Conservation (phyloP, 2,888 invertebrate species). For the Macaria notata region DNA sequence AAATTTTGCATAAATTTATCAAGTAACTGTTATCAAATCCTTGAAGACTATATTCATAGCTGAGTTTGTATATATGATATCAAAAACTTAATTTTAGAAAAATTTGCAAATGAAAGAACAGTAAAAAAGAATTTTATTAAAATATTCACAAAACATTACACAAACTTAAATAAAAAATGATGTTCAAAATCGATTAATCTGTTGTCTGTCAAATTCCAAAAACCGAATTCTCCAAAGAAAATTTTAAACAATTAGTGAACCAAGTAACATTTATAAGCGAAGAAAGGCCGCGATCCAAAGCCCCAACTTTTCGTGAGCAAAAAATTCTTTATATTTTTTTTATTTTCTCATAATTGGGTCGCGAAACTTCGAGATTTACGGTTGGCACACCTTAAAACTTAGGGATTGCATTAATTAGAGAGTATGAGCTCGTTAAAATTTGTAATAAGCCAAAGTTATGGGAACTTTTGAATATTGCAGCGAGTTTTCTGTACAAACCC, state of each 20-base stretch:
- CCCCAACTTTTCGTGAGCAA: slow-evolving; percentile 19
- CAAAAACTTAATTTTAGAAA: too few relatives aligned
- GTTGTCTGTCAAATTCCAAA: slow-evolving; percentile 20
- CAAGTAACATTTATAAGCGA: slow-evolving; percentile 22
- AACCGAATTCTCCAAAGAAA: slow-evolving; percentile 4
- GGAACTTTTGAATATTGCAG: slow-evolving; percentile 18
- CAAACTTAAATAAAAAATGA: slow-evolving; percentile 16
- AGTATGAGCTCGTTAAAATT: slow-evolving; percentile 29
- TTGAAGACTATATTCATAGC: too few relatives aligned
- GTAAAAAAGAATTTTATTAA: background rate
- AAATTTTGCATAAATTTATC: too few relatives aligned
- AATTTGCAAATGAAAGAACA: too few relatives aligned
- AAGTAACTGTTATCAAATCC: too few relatives aligned
- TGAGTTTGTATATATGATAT: too few relatives aligned
- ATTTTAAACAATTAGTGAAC: slow-evolving; percentile 21
- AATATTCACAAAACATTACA: background rate
- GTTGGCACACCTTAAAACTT: slow-evolving; percentile 26
- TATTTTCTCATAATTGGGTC: slow-evolving; percentile 36
- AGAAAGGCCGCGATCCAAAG: slow-evolving; percentile 8
- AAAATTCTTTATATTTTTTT: slow-evolving; percentile 26
- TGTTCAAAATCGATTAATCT: slow-evolving; percentile 17
- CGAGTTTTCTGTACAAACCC: slow-evolving; percentile 6
- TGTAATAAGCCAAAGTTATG: slow-evolving; percentile 32
- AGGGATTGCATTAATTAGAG: slow-evolving; percentile 33
- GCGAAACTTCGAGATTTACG: slow-evolving; percentile 28